Evolutionary conservation across 1,140 invertebrate species (phyloP).

Genomic region (Cylas formicarius): DNA sequence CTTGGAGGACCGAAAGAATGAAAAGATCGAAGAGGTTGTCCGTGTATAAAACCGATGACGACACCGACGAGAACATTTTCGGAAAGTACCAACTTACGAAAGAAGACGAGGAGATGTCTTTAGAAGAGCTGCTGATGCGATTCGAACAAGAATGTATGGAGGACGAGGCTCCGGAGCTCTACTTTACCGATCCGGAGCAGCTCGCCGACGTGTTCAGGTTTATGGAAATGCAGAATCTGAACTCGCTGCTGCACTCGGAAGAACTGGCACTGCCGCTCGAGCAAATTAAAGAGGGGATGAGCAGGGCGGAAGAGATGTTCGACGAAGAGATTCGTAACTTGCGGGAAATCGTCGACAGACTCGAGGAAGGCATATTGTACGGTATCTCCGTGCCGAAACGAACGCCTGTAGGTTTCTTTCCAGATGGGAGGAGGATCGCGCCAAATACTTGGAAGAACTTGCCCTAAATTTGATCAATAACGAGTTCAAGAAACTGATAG

Average conservation of each 20-base stretch:
- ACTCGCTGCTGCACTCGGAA: conserved; percentile 55
- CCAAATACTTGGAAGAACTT: conserved; percentile 42
- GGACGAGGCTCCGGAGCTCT: conserved; percentile 45
- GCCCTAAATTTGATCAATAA: conserved; percentile 43
- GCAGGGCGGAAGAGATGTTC: conserved; percentile 38
- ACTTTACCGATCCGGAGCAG: conserved; percentile 52
- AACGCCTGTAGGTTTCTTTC: conserved; percentile 25
- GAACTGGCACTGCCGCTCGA: conserved; percentile 50
- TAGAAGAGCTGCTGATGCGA: conserved; percentile 45
- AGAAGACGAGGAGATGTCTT: conserved; percentile 38
- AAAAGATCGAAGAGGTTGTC: conserved; percentile 8
- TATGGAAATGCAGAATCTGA: conserved; percentile 58
- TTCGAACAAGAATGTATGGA: conserved; percentile 45
- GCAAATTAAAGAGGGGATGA: conserved; percentile 46
- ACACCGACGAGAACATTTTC: conserved; percentile 26
- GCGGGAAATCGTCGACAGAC: conserved; percentile 41
- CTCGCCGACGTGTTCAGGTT: conserved; percentile 49
- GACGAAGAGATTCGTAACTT: conserved; percentile 40
- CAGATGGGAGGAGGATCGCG: conserved; percentile 41
- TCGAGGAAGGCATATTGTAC: conserved; percentile 43
- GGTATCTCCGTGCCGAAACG: conserved; percentile 8
- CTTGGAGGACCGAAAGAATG: conserved; percentile 45
- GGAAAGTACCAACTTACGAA: conserved; percentile 26
- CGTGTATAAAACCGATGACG: conserved; percentile 5
- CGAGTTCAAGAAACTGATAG: conserved; percentile 45